These are phyloP conservation scores for Caligus rogercresseyi DNA, from an alignment of 1,140 invertebrate genomes.

Conservation along the genomic window DNA sequence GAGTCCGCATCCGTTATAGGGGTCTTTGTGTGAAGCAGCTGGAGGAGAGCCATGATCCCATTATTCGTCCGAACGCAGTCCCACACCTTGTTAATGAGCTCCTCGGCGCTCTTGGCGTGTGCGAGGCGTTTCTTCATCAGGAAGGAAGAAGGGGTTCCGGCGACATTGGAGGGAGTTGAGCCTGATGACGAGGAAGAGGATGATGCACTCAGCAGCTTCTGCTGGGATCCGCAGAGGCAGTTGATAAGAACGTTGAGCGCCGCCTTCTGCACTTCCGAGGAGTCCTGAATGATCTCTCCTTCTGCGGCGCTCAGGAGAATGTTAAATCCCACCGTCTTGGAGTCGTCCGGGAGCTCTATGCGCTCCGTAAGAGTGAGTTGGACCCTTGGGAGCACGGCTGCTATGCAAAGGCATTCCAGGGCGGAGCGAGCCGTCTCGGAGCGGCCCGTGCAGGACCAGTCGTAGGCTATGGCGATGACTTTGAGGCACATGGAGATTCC, in stretches of 20 bases:
- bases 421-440: conserved; percentile 74
- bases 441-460: conserved; percentile 31
- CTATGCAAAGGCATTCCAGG: conserved; percentile 71
- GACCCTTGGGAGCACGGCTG: conserved; percentile 68
- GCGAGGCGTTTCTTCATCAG: conserved; percentile 42
- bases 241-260: conserved; percentile 73
- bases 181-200: background rate
- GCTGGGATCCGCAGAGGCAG: conserved; percentile 71
- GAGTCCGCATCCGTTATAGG: conserved; percentile 92
- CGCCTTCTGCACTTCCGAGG: conserved; percentile 75
- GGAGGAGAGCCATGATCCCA: conserved; percentile 70
- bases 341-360: conserved; percentile 33
- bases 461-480: conserved; percentile 44
- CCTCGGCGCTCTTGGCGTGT: conserved; percentile 49
- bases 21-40: conserved; percentile 69
- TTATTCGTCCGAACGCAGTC: conserved; percentile 78
- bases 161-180: conserved; percentile 20
- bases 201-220: conserved; percentile 6
- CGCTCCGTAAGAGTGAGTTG: conserved; percentile 63
- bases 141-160: conserved; percentile 28
- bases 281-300: conserved; percentile 58
- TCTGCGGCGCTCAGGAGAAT: conserved; percentile 63
- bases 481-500: conserved; percentile 63
- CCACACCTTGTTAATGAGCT: conserved; percentile 76
- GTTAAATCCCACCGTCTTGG: conserved; percentile 45